These are phyloP conservation scores for Lithosia quadra DNA, from an alignment of 2,888 invertebrate genomes.

Conservation along the genomic window DNA sequence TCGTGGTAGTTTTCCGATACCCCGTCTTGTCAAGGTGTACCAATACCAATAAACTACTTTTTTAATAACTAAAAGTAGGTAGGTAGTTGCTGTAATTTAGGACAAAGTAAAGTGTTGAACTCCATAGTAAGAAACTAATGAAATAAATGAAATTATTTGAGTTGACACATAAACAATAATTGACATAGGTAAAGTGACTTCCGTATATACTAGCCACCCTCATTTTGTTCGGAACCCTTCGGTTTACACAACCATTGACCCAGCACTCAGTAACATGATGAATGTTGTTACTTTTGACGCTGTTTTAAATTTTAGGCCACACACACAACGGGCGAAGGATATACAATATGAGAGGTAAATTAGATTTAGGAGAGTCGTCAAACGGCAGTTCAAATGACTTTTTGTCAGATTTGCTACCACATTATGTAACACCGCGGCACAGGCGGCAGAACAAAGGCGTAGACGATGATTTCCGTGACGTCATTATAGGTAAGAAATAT, in stretches of 20 bases:
- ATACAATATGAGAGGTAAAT: slow-evolving; percentile 57
- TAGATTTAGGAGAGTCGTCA: slow-evolving; percentile 72
- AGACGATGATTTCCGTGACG: slow-evolving; percentile 80
- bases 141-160: slow-evolving; percentile 5
- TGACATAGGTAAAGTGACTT: neutral
- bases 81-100: too few species aligned
- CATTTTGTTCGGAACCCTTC: slow-evolving; percentile 3
- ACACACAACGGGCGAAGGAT: slow-evolving; percentile 67
- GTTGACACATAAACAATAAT: slow-evolving; percentile 1
- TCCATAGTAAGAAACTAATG: neutral
- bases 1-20: too few species aligned
- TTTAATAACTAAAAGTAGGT: neutral
- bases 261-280: slow-evolving; percentile 8
- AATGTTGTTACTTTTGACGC: neutral
- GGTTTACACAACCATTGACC: slow-evolving; percentile 5
- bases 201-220: neutral
- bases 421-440: slow-evolving; percentile 81
- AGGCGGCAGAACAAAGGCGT: slow-evolving; percentile 57
- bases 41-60: neutral
- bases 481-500: slow-evolving; percentile 65
- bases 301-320: slow-evolving; percentile 36
- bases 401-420: slow-evolving; percentile 77
- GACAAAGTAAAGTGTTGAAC: neutral
- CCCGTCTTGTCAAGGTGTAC: neutral
- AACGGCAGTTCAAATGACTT: slow-evolving; percentile 72